Evolutionary conservation across 2,888 invertebrate genomes (phyloP), one percentile per base, ranked within the genome.

Genomic region (Leucophora obtusa): DNA sequence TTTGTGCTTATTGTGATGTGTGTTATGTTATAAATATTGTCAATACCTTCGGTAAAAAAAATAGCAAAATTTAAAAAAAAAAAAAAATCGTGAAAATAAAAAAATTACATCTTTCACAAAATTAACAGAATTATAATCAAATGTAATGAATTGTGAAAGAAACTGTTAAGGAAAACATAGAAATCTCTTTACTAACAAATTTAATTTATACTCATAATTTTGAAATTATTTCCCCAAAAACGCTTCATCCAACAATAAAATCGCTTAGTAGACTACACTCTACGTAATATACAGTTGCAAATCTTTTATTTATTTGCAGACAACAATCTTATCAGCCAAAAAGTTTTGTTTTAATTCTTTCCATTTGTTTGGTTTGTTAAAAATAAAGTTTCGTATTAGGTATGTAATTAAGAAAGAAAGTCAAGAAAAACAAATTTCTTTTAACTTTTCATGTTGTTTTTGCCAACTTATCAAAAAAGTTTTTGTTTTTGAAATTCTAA

Each of bases 401-500:
- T 28, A 38, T 33, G 14, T 53, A 28, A 43, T 65, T 51, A 10
- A 11, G 10, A 1, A 21, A 14, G 21, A 33, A 65, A 51, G 17
- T 50, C 11, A n/a, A 60, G 51, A 51, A 51, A 43, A 17, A 2
- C 14, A 43, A 53, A 35, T 33, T 60, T 68, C 11, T 59, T 59
- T 18, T 28, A 59, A 28, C 10, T 65, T 63, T 47, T 50, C 21
- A 24, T 11, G 6, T 38, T 33, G 35, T 14, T 59, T 66, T 56
- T 65, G 33, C 15, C 21, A 68, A 53, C 53, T 59, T 43, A 66
- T 43, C 21, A 68, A 60, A 59, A 68, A 56, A 66, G 53, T 35
- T 65, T 43, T 69, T 47, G 14, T 62, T 51, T 66, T 66, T 15
- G 58, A 51, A 35, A 63, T 71, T 75, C 68, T 58, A 66, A 75